Percentiles rank a stretch among this genome's conserved stretches.
Conservation (phyloP, 2,888 invertebrate genomes). For the Lottia scabra region DNA sequence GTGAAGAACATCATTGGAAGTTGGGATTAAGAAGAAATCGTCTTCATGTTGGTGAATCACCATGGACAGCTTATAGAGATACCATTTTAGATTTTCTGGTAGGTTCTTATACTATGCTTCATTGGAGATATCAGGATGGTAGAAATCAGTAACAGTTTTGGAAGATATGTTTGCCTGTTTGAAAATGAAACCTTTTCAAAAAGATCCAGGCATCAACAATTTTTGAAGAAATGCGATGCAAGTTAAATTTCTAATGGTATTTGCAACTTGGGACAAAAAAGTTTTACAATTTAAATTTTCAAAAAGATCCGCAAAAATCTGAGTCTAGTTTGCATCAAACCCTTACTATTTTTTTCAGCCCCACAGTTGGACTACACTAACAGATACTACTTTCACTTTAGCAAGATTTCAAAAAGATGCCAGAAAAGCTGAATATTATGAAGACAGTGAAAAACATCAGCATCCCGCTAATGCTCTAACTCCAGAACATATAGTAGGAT, state of each 20-base stretch:
- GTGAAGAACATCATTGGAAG: slow-evolving; percentile 61
- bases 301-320: too few species aligned
- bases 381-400: slow-evolving; percentile 58
- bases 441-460: neutral
- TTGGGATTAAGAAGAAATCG: slow-evolving; percentile 51
- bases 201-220: too few species aligned
- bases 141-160: too few species aligned
- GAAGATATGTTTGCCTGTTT: too few species aligned
- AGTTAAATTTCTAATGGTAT: too few species aligned
- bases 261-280: too few species aligned
- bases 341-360: slow-evolving; percentile 53
- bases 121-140: too few species aligned
- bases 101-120: slow-evolving; percentile 12
- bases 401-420: slow-evolving; percentile 50
- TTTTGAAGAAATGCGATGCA: too few species aligned
- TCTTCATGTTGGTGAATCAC: slow-evolving; percentile 57
- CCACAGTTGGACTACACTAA: slow-evolving; percentile 53
- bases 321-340: too few species aligned
- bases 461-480: slow-evolving; percentile 27
- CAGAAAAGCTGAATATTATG: slow-evolving; percentile 19
- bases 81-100: slow-evolving; percentile 54
- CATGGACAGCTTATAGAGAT: slow-evolving; percentile 56
- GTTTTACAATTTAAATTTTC: neutral
- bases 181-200: too few species aligned
- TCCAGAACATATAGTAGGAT: slow-evolving; percentile 47